Conservation (phyloP, 2,113 vertebrate species). For the Gymnobelideus leadbeateri region DNA sequence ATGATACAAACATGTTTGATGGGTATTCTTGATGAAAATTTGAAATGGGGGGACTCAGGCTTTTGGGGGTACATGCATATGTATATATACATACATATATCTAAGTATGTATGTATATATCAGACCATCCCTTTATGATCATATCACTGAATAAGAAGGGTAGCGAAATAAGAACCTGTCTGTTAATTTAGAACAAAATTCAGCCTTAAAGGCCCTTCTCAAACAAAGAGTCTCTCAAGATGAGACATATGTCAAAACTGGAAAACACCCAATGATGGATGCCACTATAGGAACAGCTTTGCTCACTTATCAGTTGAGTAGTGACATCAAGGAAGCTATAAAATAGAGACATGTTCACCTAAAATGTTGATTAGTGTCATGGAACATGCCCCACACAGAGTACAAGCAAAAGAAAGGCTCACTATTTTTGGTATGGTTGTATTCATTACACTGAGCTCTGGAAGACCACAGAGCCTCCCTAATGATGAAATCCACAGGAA, state of each 20-base stretch:
- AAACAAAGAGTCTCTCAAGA: background rate
- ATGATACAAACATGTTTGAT: background rate
- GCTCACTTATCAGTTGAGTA: background rate
- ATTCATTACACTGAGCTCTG: background rate
- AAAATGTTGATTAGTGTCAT: background rate
- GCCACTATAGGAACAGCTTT: background rate
- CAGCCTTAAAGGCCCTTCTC: background rate
- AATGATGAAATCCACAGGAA: background rate
- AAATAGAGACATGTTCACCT: background rate
- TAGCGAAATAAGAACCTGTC: background rate
- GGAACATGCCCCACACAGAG: background rate
- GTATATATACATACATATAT: too few species aligned
- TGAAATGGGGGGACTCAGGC: background rate
- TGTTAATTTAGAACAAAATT: background rate
- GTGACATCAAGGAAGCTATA: background rate
- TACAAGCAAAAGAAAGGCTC: background rate
- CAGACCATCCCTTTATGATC: background rate
- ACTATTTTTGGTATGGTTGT: background rate
- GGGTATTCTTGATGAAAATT: background rate
- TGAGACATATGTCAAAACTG: background rate
- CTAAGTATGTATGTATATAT: background rate
- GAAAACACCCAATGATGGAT: background rate
- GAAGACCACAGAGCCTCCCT: background rate
- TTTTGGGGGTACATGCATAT: background rate
- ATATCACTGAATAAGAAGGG: background rate